phyloP scores from a whole-genome alignment of 64 coral and sea anemone species.

The Actinia equina region DNA sequence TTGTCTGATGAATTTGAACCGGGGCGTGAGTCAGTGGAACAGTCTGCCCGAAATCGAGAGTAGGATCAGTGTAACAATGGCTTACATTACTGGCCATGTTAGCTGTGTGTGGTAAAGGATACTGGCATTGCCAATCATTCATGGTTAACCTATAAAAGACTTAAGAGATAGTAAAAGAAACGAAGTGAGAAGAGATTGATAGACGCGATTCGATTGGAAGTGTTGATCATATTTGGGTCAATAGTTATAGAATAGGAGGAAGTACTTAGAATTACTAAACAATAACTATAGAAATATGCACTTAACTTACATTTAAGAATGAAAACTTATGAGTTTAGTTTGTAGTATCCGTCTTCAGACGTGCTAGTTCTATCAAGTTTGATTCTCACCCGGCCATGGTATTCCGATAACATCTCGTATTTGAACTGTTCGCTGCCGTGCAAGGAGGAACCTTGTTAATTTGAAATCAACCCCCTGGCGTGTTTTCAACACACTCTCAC shows the following conservation, averaged over 20 bases:
- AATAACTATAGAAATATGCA: not conserved
- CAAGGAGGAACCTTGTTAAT: constrained; percentile 76
- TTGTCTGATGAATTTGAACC: constrained; percentile 22
- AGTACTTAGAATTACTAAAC: not conserved
- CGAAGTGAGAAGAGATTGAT: constrained; percentile 33
- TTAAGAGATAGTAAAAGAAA: constrained; percentile 15
- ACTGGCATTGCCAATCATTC: constrained; percentile 80
- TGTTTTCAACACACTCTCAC: constrained; percentile 58
- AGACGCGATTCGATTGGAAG: not conserved
- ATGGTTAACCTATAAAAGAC: constrained; percentile 14
- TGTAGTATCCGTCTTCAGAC: not conserved
- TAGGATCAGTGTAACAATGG: constrained; percentile 24
- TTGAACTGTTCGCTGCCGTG: constrained; percentile 52
- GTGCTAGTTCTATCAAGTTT: not conserved
- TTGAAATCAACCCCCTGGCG: constrained; percentile 67
- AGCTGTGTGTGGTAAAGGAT: constrained; percentile 39
- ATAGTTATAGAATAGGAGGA: not conserved
- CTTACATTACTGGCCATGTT: not conserved
- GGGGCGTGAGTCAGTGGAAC: constrained; percentile 87
- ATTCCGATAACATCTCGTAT: constrained; percentile 47
- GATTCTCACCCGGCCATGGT: not conserved
- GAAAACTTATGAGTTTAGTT: not conserved
- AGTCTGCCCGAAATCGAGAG: constrained; percentile 71
- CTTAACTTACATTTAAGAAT: not conserved
- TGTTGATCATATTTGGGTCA: not conserved